Percentiles rank a stretch among this genome's conserved stretches.
Evolutionary conservation across 2,113 vertebrate species (phyloP).

Genomic region (Larimichthys crocea): DNA sequence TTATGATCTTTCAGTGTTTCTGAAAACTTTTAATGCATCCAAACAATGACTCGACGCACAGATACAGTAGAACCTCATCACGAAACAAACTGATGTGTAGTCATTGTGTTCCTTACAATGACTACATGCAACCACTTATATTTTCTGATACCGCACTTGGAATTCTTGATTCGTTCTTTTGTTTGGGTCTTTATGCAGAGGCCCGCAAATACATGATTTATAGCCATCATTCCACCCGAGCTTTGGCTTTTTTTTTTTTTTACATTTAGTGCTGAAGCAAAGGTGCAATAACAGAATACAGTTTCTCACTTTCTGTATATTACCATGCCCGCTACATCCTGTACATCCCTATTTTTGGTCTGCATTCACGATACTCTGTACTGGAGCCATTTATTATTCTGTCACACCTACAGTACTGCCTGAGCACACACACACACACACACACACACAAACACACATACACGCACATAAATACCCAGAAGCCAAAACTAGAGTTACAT

Average conservation of each 20-base stretch:
- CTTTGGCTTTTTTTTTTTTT: background rate
- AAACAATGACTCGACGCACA: constrained; percentile 17
- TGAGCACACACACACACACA: constrained; percentile 15
- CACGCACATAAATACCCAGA: constrained; percentile 7
- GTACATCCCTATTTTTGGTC: constrained; percentile 26
- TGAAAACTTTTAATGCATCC: background rate
- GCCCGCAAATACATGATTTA: constrained; percentile 53
- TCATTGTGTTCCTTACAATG: background rate
- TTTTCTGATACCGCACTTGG: background rate
- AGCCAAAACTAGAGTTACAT: constrained; percentile 24
- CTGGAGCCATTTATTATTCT: constrained; percentile 66
- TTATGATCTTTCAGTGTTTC: background rate
- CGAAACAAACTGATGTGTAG: constrained; percentile 21
- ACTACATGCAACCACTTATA: background rate
- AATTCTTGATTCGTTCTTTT: constrained; percentile 7
- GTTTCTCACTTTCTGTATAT: constrained; percentile 33
- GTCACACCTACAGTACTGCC: constrained; percentile 35
- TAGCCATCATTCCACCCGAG: constrained; percentile 34
- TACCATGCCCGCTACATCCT: constrained; percentile 26
- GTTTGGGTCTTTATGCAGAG: constrained; percentile 16
- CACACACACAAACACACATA: constrained; percentile 17
- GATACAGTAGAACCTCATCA: constrained; percentile 28
- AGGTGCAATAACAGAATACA: constrained; percentile 27
- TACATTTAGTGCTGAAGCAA: constrained; percentile 23
- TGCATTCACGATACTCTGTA: constrained; percentile 30